phyloP scores from a whole-genome alignment of 2,113 vertebrate genomes.

The Nothoprocta pentlandii region DNA sequence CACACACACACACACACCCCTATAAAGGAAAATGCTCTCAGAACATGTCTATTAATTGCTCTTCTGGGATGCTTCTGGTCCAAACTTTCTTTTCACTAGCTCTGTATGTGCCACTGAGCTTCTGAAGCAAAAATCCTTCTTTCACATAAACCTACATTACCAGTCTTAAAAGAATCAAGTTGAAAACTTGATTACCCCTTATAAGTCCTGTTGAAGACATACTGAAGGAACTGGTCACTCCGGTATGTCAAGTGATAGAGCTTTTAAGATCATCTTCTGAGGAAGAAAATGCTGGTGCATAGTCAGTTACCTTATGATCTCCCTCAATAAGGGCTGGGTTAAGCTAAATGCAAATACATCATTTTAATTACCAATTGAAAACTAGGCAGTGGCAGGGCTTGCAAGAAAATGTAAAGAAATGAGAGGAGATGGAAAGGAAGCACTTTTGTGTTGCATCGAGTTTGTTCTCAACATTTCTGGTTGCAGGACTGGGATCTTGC shows the following conservation, averaged over 20 bases:
- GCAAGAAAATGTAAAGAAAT: conserved; percentile 30
- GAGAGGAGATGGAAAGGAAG: not conserved
- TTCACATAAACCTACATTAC: not conserved
- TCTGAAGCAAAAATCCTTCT: not conserved
- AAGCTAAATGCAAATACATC: conserved; percentile 39
- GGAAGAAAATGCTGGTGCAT: not conserved
- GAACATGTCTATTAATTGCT: not conserved
- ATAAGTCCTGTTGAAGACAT: not conserved
- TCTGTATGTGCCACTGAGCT: not conserved
- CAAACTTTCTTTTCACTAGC: not conserved
- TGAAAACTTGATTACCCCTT: not conserved
- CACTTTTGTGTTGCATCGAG: not conserved
- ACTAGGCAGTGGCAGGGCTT: conserved; percentile 32
- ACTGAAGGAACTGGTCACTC: not conserved
- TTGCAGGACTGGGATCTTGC: not conserved
- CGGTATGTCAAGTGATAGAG: not conserved
- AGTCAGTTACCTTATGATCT: not conserved
- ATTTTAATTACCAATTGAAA: conserved; percentile 51
- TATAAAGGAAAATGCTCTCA: not conserved
- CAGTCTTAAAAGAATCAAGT: not conserved
- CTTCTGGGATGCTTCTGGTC: conserved; percentile 6
- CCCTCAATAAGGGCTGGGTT: conserved; percentile 1
- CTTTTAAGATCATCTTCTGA: not conserved
- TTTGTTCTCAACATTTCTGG: not conserved
- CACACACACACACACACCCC: no score